Evolutionary conservation across 2,888 invertebrate genomes (phyloP), one percentile per base, ranked within the genome.

Genomic region (Rapana venosa): DNA sequence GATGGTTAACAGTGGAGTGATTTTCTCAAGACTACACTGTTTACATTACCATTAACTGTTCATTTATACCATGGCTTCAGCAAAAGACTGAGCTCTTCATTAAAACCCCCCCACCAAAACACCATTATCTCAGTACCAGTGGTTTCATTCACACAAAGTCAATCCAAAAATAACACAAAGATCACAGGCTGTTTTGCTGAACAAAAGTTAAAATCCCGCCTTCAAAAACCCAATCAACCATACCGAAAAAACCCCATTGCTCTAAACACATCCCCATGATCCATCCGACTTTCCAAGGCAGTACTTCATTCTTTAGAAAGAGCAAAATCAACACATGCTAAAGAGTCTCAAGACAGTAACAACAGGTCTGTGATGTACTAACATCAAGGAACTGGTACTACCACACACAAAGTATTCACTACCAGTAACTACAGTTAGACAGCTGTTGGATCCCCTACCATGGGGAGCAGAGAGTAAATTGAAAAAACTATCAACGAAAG

Each of bases 131-230:
- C 22, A 47, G 47, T 11, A 83, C 22, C 81, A 83, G 13, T n/a
- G 47, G 15, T 83, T 30, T 83, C 30, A 83, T 83, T 13, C 47
- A 81, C 47, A 83, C 47, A 83, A 30, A 22, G 17, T 83, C 81
- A 36, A 20, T 83, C 47, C 47, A 47, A 47, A 47, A 83, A 36
- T 22, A 26, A 47, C 36, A 83, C 15, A 36, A 83, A 36, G 47
- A 83, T 83, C 81, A 83, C 81, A 83, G 81, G 47, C 36, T 47
- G 81, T 83, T 83, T 47, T 83, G 81, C 47, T 8, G 20, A 83
- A 36, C 22, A 26, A 83, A 20, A 83, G 81, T 47, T 81, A 83
- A 32, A 83, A 83, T 36, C 81, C 30, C 30, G 47, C 47, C 77
- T 32, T 35, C 77, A 79, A n/a, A 26, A 79, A 79, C 77, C 26